phyloP scores from a whole-genome alignment of 2,888 invertebrate species.

The Amorpha juglandis region DNA sequence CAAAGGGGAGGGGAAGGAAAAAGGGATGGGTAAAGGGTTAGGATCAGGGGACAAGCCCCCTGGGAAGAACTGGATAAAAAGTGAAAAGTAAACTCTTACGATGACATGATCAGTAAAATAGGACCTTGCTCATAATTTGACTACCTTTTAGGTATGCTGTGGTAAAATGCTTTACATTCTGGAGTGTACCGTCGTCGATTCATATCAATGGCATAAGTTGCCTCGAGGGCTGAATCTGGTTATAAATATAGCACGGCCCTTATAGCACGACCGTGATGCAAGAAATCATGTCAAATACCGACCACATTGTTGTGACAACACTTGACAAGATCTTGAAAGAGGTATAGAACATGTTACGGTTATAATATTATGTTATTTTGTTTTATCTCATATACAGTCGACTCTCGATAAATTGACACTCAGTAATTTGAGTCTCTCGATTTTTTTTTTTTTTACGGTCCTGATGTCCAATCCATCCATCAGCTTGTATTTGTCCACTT shows the following conservation, averaged over 20 bases:
- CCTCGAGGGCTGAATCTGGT: conserved; percentile 12
- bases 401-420: no score
- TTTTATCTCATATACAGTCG: not conserved
- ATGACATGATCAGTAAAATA: no score
- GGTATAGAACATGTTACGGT: not conserved
- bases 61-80: no score
- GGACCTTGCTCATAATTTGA: no score
- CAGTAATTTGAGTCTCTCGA: no score
- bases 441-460: no score
- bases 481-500: no score
- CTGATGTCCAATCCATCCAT: no score
- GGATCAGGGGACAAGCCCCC: no score
- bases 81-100: no score
- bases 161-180: conserved; percentile 6
- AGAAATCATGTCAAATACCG: conserved; percentile 18
- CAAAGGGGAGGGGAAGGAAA: no score
- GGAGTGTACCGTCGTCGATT: not conserved
- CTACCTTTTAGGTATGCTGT: not conserved
- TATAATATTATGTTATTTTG: not conserved
- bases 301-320: conserved; percentile 6
- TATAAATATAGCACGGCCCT: not conserved
- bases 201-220: conserved; percentile 10
- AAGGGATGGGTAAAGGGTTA: no score
- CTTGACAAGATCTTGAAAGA: conserved; percentile 1
- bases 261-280: not conserved